Base-by-base conservation (phyloP, 2,113 vertebrate genomes). In the Oxyura jamaicensis region DNA sequence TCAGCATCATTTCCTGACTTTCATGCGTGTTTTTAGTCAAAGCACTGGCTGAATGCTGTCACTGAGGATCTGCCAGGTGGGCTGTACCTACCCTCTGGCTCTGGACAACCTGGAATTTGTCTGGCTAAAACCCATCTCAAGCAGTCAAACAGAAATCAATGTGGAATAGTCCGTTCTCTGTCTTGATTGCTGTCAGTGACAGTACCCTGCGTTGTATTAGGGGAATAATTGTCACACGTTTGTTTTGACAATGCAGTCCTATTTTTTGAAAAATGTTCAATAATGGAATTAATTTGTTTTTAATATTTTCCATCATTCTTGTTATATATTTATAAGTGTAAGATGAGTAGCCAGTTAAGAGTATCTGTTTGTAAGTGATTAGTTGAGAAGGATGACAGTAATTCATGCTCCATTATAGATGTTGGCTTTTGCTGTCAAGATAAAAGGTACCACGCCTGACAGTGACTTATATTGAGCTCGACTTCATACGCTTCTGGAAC, bases 11-110 rank as follows among this genome's bases (percentile, higher is more conserved):
- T 87, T 92, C 66, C 67, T 58, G 73, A 39, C 6, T 3, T 65
- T 65, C 33, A 28, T 75, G 15, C 56, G 84, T 81, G 73, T 56
- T 69, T 88, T 89, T 87, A 65, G 56, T 94, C 41, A 67, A 73
- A 95, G 55, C 83, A 39, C 14, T 75, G 91, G 33, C 79, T 96
- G 87, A 93, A 21, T 93, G 94, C 82, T 97, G 94, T 95, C 94
- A 93, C 63, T 87, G 46, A 62, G 68, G 22, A 85, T 97, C 66
- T 83, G 0, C 95, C 83, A 95, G 82, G 92, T 94, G 31, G 58
- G 76, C 19, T 79, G 17, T 63, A 69, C 55, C 82, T 88, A 8
- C 82, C 86, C 94, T 87, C 91, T 86, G 86, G 87, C 83, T 91
- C 52, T 88, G 66, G 23, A 42, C 88, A 89, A 86, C 91, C 83